phyloP scores from a whole-genome alignment of 2,113 vertebrate genomes.

The Oryzias woworae region DNA sequence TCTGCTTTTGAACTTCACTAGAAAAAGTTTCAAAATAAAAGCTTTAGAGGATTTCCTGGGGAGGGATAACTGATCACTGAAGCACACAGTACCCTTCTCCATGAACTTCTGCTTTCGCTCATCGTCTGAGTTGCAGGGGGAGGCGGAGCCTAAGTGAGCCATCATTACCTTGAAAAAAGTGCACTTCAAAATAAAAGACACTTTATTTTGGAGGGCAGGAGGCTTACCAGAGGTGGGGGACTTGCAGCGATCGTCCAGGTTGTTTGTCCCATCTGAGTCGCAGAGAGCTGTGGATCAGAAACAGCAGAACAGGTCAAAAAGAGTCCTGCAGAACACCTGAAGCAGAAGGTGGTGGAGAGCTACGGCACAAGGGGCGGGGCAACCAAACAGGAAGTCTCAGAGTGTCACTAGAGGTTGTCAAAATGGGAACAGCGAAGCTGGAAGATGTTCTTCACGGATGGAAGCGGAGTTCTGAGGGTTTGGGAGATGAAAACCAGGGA shows the following conservation, averaged over 20 bases:
- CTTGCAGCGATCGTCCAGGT: conserved; percentile 93
- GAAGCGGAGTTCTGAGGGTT: conserved; percentile 13
- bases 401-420: conserved; percentile 10
- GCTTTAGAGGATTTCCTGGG: background rate
- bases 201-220: background rate
- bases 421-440: conserved; percentile 13
- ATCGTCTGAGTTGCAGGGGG: conserved; percentile 92
- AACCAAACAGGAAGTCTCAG: background rate
- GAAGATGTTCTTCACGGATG: conserved; percentile 3
- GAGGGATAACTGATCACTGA: background rate
- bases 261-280: conserved; percentile 85
- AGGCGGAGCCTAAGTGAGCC: conserved; percentile 84
- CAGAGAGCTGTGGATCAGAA: conserved; percentile 80
- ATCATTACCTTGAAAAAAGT: conserved; percentile 23
- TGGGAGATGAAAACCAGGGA: conserved; percentile 20
- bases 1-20: conserved; percentile 97
- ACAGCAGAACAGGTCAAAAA: conserved; percentile 11
- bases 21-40: conserved; percentile 77
- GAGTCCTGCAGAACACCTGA: conserved; percentile 6
- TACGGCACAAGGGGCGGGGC: no score
- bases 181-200: conserved; percentile 4
- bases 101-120: conserved; percentile 95
- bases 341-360: background rate
- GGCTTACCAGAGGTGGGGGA: conserved; percentile 94
- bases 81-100: conserved; percentile 91